Percentiles rank a stretch among this genome's conserved stretches.
These are phyloP conservation scores for Erebia epiphron DNA, from an alignment of 2,888 invertebrate genomes.

Conservation along the genomic window DNA sequence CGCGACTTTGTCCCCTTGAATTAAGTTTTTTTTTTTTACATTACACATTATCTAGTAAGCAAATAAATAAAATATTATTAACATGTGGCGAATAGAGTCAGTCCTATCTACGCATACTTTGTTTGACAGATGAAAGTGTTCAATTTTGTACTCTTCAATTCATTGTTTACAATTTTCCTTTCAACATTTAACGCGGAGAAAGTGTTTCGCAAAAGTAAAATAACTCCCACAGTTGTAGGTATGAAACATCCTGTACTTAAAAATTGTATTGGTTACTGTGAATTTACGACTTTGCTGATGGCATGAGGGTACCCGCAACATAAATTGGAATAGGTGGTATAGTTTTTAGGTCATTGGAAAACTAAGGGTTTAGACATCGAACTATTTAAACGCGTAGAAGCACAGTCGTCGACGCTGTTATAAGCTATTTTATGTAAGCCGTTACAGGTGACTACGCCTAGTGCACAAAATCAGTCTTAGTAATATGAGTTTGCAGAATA, in stretches of 20 bases:
- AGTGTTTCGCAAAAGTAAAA: constrained; percentile 13
- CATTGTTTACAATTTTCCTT: constrained; percentile 19
- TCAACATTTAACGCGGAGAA: constrained; percentile 15
- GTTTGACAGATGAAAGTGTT: not conserved
- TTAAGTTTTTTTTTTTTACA: too few species aligned
- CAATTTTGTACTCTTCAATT: not conserved
- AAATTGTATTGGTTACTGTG: not conserved
- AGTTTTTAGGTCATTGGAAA: constrained; percentile 5
- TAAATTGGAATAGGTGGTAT: not conserved
- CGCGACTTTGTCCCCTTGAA: too few species aligned
- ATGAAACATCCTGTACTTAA: not conserved
- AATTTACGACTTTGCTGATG: constrained; percentile 11
- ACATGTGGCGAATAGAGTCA: not conserved
- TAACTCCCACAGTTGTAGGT: not conserved
- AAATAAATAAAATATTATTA: not conserved
- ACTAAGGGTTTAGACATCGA: not conserved
- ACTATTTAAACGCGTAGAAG: too few species aligned
- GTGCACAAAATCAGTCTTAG: too few species aligned
- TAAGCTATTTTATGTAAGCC: too few species aligned
- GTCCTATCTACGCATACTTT: not conserved
- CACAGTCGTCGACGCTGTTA: too few species aligned
- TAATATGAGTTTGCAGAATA: too few species aligned
- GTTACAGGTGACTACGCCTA: too few species aligned
- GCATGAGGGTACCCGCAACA: constrained; percentile 27
- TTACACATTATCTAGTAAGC: not conserved